Percentiles rank a stretch among this genome's conserved stretches.
Conservation (phyloP, 2,888 invertebrate genomes). For the Peribatodes rhomboidaria region DNA sequence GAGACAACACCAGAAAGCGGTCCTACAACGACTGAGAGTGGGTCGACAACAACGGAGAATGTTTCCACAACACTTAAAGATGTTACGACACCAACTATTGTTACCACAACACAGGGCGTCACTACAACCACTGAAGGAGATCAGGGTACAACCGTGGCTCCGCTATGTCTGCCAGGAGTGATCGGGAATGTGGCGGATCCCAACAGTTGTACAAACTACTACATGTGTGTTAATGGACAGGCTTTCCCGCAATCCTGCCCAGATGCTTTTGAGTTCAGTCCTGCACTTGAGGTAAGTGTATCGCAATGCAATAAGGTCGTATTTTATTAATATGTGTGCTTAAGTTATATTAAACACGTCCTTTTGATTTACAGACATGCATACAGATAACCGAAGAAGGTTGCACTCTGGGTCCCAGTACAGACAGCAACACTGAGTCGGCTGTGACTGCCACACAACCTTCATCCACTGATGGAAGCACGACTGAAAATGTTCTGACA, state of each 20-base stretch:
- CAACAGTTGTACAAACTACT: conserved; percentile 35
- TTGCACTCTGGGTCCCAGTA: conserved; percentile 44
- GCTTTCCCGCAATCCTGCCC: conserved; percentile 32
- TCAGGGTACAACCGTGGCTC: conserved; percentile 9
- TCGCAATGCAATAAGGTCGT: too few relatives aligned
- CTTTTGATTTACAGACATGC: conserved; percentile 45
- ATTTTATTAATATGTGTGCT: too few relatives aligned
- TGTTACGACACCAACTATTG: conserved; percentile 4
- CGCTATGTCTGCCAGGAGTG: conserved; percentile 28
- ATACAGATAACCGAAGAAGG: conserved; percentile 52
- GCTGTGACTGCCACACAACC: neutral
- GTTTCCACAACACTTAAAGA: conserved; percentile 2
- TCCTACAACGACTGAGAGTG: conserved; percentile 13
- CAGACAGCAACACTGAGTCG: conserved; percentile 5
- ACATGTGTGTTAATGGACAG: conserved; percentile 31
- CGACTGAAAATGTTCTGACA: neutral
- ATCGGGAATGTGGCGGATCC: conserved; percentile 28
- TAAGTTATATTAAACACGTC: neutral
- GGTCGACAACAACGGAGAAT: neutral
- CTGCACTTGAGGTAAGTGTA: neutral
- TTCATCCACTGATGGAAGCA: neutral
- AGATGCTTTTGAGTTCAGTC: conserved; percentile 25
- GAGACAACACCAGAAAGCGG: conserved; percentile 23
- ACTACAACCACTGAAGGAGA: conserved; percentile 3
- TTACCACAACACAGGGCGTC: conserved; percentile 24